These are phyloP conservation scores for Ophion ventricosus DNA, from an alignment of 2,888 invertebrate genomes.

Conservation along the genomic window DNA sequence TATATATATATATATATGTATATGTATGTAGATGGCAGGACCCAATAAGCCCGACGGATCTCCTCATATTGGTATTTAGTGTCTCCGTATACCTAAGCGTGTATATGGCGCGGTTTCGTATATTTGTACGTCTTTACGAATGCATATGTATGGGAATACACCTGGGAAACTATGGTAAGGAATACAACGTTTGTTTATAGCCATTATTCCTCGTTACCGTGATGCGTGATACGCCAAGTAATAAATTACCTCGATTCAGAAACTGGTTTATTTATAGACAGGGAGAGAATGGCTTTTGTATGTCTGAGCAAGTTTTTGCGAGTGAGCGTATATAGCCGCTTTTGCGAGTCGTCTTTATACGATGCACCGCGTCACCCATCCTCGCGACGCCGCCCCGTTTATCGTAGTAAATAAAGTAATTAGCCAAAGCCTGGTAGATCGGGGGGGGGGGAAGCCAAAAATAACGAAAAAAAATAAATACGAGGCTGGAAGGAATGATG, in stretches of 20 bases:
- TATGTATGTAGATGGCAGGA: too few species aligned
- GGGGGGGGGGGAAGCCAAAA: slow-evolving; percentile 9
- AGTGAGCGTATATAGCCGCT: slow-evolving; percentile 26
- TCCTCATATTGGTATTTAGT: slow-evolving; percentile 47
- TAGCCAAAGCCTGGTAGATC: slow-evolving; percentile 60
- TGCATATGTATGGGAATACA: slow-evolving; percentile 20
- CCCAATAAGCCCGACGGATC: slow-evolving; percentile 41
- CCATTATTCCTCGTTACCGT: slow-evolving; percentile 67
- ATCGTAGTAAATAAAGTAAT: slow-evolving; percentile 67
- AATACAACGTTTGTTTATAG: slow-evolving; percentile 66
- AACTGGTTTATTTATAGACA: slow-evolving; percentile 67
- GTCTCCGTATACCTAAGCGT: neutral
- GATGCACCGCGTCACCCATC: slow-evolving; percentile 49
- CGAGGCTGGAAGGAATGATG: slow-evolving; percentile 63
- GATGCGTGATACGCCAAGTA: slow-evolving; percentile 61
- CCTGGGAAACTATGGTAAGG: slow-evolving; percentile 36
- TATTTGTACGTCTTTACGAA: neutral
- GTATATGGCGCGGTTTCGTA: neutral
- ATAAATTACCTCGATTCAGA: slow-evolving; percentile 66
- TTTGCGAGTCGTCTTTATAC: slow-evolving; percentile 14
- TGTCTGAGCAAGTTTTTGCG: slow-evolving; percentile 65
- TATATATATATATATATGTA: too few species aligned
- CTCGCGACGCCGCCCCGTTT: slow-evolving; percentile 59
- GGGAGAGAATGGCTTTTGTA: slow-evolving; percentile 62
- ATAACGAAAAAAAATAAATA: slow-evolving; percentile 30